Evolutionary conservation across 23 tunicate species (phyloP).

Genomic region (Ciona savignyi): DNA sequence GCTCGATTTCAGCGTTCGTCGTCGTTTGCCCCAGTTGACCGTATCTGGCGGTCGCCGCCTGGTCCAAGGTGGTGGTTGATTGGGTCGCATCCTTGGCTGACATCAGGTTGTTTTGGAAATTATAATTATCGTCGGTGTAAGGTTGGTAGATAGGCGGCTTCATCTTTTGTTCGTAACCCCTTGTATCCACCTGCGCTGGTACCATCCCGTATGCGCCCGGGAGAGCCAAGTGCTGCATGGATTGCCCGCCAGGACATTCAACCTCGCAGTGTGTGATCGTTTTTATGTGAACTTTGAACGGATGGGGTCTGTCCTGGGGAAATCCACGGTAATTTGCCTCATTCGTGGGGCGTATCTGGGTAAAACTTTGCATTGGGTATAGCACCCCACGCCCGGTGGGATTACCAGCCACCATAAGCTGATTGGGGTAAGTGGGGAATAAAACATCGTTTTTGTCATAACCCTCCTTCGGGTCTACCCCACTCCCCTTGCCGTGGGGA

Average conservation of each 20-base stretch:
- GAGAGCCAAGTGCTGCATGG: not conserved
- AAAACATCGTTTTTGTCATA: not conserved
- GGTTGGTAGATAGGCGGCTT: no score
- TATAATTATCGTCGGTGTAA: no score
- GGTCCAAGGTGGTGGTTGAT: no score
- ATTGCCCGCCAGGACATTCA: constrained; percentile 15
- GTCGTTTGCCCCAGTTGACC: no score
- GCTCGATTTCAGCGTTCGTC: no score
- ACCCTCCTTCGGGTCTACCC: not conserved
- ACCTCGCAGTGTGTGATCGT: constrained; percentile 48
- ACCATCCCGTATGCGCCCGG: not conserved
- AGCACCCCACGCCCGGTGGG: not conserved
- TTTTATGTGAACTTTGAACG: constrained; percentile 34
- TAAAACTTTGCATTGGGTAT: not conserved
- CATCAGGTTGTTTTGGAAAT: no score
- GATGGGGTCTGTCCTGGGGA: not conserved
- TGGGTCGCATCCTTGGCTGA: no score
- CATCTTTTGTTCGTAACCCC: no score
- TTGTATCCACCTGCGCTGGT: no score
- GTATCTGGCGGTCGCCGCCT: no score
- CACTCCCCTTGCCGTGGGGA: no score
- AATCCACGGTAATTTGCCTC: not conserved
- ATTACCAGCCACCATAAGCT: no score
- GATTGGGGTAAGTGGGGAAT: not conserved
- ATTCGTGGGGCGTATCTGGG: not conserved